Base-by-base conservation (phyloP, 2,113 vertebrate species). In the Neomonachus schauinslandi region DNA sequence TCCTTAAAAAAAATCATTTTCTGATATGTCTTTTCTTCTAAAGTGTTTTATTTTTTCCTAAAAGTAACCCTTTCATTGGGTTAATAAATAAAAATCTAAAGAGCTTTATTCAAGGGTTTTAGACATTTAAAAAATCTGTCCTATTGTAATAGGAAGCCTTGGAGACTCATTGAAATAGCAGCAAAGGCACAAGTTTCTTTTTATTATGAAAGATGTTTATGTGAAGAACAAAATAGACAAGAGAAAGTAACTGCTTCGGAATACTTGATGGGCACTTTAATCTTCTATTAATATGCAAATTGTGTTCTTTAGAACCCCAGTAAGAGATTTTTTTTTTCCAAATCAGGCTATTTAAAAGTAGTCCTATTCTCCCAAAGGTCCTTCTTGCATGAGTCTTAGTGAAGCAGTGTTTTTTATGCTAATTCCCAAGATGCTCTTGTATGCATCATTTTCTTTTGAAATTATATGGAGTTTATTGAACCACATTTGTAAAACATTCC, bases 201-300 rank as follows among this genome's bases (percentile, higher is more conserved):
- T 98, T 98, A 96, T 98, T 98, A 97, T 97, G 95, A 98, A 98
- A 96, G 97, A 98, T 98, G 97, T 99, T 99, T 99, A 98, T 98
- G 95, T 94, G 97, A 98, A 98, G 92, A 98, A 92, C 84, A 98
- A 99, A 99, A 98, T 31, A 97, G 97, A 98, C 98, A 98, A 98
- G 97, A 99, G 92, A 98, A 98, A 98, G 97, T 97, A 98, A 98
- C 86, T 91, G 97, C 97, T 98, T 98, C 98, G 98, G 97, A 98
- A 98, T 98, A 98, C 96, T 99, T 98, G 97, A 99, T 98, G 91
- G 98, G 94, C 97, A 98, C 98, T 98, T 99, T 98, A 99, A 99
- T 99, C 98, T 98, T 99, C 98, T 98, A 99, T 99, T 98, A 99
- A 98, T 98, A 99, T 98, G 99, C 95, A 99, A 98, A 99, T 99